These are phyloP conservation scores for Sesamia inferens DNA, from an alignment of 2,888 invertebrate genomes.

Conservation along the genomic window DNA sequence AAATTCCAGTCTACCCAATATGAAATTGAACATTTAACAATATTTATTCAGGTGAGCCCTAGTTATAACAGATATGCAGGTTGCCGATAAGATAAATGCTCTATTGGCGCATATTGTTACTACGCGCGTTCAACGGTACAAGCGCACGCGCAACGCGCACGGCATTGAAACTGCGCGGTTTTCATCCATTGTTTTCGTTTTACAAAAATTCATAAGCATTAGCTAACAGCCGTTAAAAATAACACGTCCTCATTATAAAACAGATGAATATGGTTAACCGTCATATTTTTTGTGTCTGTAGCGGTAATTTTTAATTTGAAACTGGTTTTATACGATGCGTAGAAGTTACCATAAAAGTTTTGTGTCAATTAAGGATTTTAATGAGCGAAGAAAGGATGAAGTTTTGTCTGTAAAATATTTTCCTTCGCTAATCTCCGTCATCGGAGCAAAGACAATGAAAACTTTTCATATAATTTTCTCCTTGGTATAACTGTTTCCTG, in stretches of 20 bases:
- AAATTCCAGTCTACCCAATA: conserved; percentile 35
- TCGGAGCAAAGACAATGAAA: conserved; percentile 43
- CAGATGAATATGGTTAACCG: conserved; percentile 52
- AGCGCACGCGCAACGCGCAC: conserved; percentile 51
- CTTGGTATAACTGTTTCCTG: conserved; percentile 30
- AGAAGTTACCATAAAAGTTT: conserved; percentile 62
- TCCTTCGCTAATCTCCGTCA: conserved; percentile 27
- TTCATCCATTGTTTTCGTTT: conserved; percentile 65
- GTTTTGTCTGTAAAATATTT: conserved; percentile 35
- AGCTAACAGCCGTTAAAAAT: conserved; percentile 60
- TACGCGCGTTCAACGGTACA: conserved; percentile 67
- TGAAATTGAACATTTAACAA: conserved; percentile 43
- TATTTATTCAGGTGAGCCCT: conserved; percentile 75
- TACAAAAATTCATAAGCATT: conserved; percentile 62
- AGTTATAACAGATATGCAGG: conserved; percentile 66
- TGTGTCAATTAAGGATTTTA: conserved; percentile 68
- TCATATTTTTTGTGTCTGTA: conserved; percentile 49
- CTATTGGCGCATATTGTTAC: conserved; percentile 66
- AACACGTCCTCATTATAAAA: conserved; percentile 61
- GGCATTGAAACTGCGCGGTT: conserved; percentile 49
- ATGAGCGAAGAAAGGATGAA: conserved; percentile 53
- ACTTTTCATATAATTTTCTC: conserved; percentile 41
- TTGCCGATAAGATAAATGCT: conserved; percentile 68
- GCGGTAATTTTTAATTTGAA: conserved; percentile 68
- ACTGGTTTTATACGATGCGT: conserved; percentile 67